Base-by-base conservation (phyloP, 2,113 vertebrate species). In the Periophthalmus modestus region DNA sequence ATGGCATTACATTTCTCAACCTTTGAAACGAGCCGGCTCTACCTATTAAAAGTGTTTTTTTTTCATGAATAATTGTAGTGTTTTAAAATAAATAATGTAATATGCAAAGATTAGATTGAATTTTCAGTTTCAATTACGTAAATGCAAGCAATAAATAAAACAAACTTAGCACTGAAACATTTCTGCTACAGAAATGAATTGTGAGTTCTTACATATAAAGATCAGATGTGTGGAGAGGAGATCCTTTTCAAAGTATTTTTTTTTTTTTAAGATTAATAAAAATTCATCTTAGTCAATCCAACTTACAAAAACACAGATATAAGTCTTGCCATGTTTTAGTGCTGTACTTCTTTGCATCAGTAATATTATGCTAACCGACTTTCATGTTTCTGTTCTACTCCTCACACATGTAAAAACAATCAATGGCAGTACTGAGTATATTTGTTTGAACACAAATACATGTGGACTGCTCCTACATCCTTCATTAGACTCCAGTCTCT, bases 1-100 rank as follows among this genome's bases (percentile, higher is more conserved):
- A 13, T 66, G 74, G 69, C 78, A 82, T 74, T 69, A 65, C 52
- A 76, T 85, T 85, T 78, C 80, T 89, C 67, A 85, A 19, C 43
- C 69, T 70, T 54, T 58, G 68, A 73, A 72, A 61, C 69, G 16
- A 43, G 72, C n/a, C 19, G 11, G 43, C 50, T 55, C 43, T 54
- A 18, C 47, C n/a, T 43, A 43, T 36, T 16, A 55, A 59, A 54
- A 62, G 15, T 34, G 2, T 63, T 66, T 47, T n/a, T n/a, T n/a
- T 75, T 39, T 11, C 19, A 3, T 47, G n/a, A 23, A 46, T 21
- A 55, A 10, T 0, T 2, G 4, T 0, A 63, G 46, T 6, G 11
- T 55, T 79, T 33, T 1, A 15, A 0, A 18, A 34, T 10, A 21
- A 55, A 61, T 33, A 15, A 16, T 33, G 23, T 33, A 16, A 57